Conservation (phyloP, 64 coral and sea anemone species). For the Porites lutea region DNA sequence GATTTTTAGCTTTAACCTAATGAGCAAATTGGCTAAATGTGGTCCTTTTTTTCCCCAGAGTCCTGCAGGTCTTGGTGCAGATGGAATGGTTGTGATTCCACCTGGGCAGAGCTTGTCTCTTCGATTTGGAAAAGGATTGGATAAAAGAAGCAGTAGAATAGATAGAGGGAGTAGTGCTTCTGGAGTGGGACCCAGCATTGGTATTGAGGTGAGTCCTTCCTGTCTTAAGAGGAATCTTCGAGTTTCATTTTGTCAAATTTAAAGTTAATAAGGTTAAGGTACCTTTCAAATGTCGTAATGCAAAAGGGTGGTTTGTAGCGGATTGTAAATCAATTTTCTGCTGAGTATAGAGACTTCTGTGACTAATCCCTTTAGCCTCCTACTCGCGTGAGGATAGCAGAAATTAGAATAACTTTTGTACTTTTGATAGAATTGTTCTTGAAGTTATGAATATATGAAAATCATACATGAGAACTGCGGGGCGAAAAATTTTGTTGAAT, state of each 20-base stretch:
- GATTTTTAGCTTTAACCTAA: background rate
- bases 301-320: too few relatives aligned
- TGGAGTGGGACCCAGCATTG: slow-evolving; percentile 60
- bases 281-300: too few relatives aligned
- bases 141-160: slow-evolving; percentile 62
- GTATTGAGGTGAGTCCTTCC: slow-evolving; percentile 63
- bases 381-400: too few relatives aligned
- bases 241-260: background rate
- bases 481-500: too few relatives aligned
- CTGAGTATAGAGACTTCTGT: too few relatives aligned
- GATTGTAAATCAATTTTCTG: too few relatives aligned
- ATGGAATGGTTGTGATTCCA: slow-evolving; percentile 47
- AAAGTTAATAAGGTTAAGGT: background rate
- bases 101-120: slow-evolving; percentile 70
- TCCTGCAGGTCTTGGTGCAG: slow-evolving; percentile 25
- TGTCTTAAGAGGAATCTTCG: too few relatives aligned
- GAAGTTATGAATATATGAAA: too few relatives aligned
- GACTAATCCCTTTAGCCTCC: too few relatives aligned
- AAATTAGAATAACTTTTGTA: too few relatives aligned
- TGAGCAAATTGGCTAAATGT: background rate
- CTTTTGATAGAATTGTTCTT: too few relatives aligned
- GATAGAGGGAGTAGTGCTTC: slow-evolving; percentile 23
- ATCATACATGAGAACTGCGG: too few relatives aligned
- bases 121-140: slow-evolving; percentile 48
- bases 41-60: background rate